Conservation (phyloP, 2,888 invertebrate genomes). For the Andrena fulva region DNA sequence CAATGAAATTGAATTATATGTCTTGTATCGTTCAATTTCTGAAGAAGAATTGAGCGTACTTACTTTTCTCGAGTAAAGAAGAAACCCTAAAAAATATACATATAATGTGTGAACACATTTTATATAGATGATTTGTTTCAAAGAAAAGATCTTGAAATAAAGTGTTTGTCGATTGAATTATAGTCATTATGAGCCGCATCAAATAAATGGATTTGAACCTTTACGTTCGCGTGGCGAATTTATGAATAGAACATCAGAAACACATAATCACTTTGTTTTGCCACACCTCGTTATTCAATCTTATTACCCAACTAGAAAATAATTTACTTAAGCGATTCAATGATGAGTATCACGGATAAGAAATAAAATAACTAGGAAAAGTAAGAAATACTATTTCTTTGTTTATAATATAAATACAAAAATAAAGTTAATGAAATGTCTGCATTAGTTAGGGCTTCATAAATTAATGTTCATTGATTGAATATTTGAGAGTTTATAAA, state of each 20-base stretch:
- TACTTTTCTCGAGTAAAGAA: no score
- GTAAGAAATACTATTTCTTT: no score
- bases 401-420: no score
- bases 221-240: neutral
- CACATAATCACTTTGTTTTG: constrained; percentile 1
- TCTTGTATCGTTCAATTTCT: no score
- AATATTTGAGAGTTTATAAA: no score
- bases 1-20: no score
- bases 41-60: no score
- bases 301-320: neutral
- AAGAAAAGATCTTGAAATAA: neutral
- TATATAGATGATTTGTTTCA: neutral
- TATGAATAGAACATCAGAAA: neutral
- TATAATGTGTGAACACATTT: no score
- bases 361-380: neutral
- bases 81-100: no score
- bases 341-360: neutral
- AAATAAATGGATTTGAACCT: neutral
- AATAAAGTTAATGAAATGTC: no score
- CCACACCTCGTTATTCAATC: neutral
- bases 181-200: neutral
- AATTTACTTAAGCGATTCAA: neutral
- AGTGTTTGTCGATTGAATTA: neutral
- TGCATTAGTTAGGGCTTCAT: no score
- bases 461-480: no score